Evolutionary conservation across 2,888 invertebrate genomes (phyloP), one percentile per base, ranked within the genome.

Genomic region (Acanthosoma haemorrhoidale): DNA sequence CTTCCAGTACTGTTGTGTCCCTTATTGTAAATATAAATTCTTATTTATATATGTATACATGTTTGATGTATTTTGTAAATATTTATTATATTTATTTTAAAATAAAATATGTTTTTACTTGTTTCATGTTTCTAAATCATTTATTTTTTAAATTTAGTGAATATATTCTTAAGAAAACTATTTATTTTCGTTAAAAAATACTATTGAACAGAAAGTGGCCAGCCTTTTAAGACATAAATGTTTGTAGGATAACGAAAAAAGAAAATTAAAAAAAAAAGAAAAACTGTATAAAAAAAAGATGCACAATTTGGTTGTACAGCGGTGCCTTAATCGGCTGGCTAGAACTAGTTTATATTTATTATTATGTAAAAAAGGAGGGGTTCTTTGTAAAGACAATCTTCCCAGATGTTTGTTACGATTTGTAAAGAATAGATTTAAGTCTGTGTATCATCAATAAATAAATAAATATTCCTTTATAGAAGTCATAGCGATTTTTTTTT

Each of bases 351-450:
- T 39, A 39, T n/a, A 38, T 38, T n/a, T 43, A 21, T 25, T 2
- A 1, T 25, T 21, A 51, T 51, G 51, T 51, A 51, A 51, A 51
- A 43, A 51, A 51, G 13, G 51, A 51, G 51, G 18, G 25, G 51
- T 18, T 51, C 25, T 25, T 51, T 51, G 29, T 51, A 51, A 51
- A 61, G 61, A 61, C 61, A 61, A 61, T 61, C 61, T 61, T 61
- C 16, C 8, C 18, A 59, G 36, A 21, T 61, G 32, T 64, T 64
- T 64, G 41, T 64, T 64, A 64, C 64, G 15, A 39, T 64, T 64
- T 64, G 31, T 64, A 64, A 25, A 51, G n/a, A 64, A 25, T 64
- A 64, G 41, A n/a, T 64, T 64, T 36, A 63, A n/a, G 39, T 64
- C 15, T 64, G 41, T 64, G 64, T 64, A 29, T 29, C 16, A 41